These are phyloP conservation scores for Octopus sinensis DNA, from an alignment of 1,140 invertebrate species.

Conservation along the genomic window DNA sequence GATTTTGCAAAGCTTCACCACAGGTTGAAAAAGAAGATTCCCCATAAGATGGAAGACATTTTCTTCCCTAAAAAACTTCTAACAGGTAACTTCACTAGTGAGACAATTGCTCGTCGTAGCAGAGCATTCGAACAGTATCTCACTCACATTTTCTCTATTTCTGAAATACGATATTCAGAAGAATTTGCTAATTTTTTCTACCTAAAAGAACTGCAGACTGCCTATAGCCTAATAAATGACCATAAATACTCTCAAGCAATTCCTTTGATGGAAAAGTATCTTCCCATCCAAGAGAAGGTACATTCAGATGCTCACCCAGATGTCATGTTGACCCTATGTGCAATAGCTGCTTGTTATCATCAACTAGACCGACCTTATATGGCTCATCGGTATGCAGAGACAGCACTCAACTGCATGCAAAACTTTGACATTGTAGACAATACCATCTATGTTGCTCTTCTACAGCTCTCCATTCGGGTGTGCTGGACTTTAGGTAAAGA, in stretches of 20 bases:
- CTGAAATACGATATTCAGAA: slow-evolving; percentile 63
- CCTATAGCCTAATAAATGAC: slow-evolving; percentile 63
- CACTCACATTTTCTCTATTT: slow-evolving; percentile 63
- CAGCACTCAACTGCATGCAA: slow-evolving; percentile 61
- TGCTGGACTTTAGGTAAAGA: slow-evolving; percentile 63
- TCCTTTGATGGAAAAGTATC: slow-evolving; percentile 68
- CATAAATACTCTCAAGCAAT: slow-evolving; percentile 67
- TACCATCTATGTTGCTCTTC: slow-evolving; percentile 68
- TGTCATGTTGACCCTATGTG: slow-evolving; percentile 67
- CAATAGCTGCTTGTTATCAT: slow-evolving; percentile 66
- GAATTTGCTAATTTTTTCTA: slow-evolving; percentile 70
- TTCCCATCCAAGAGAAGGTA: slow-evolving; percentile 72
- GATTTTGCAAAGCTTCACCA: slow-evolving; percentile 72
- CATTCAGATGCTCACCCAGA: slow-evolving; percentile 71
- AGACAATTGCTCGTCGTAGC: slow-evolving; percentile 69
- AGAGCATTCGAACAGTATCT: slow-evolving; percentile 71
- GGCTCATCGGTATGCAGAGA: slow-evolving; percentile 68
- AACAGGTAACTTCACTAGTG: slow-evolving; percentile 73
- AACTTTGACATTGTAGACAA: slow-evolving; percentile 64
- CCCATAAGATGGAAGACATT: slow-evolving; percentile 62
- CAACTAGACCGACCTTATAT: slow-evolving; percentile 61
- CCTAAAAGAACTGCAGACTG: slow-evolving; percentile 65
- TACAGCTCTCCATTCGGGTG: slow-evolving; percentile 68
- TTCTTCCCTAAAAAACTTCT: slow-evolving; percentile 73
- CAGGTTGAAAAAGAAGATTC: slow-evolving; percentile 64